Base-by-base conservation (phyloP, 2,888 invertebrate genomes). In the Bimastos eiseni region DNA sequence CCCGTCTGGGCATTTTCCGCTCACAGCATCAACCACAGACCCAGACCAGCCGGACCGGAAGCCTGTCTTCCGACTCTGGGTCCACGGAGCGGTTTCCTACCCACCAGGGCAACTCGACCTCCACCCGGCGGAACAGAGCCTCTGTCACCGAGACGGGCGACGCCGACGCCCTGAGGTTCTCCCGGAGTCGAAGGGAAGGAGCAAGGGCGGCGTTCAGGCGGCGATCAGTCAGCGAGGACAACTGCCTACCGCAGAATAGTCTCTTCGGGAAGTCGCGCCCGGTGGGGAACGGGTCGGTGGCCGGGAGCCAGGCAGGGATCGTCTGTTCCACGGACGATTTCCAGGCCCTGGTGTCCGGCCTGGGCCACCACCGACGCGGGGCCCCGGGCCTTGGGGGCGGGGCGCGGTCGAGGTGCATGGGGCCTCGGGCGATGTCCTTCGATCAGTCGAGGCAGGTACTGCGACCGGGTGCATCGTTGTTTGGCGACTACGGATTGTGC, bases 321-420 rank as follows among this genome's bases (percentile, higher is more conserved):
- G 92, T 93, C 24, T 93, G 93, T 89, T 93, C 93, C 33, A 91
- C 92, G 49, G 92, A 92, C 41, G 93, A 93, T 88, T 90, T 93
- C 34, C 89, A 91, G 83, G 91, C 86, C 86, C 86, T 86, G 36
- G 86, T 37, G 21, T 86, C 86, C 2, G 86, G 86, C 6, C 36
- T 86, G 36, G 36, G 37, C 34, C 86, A 86, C 34, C 30, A 36
- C 17, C 34, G n/a, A n/a, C n/a, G n/a, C n/a, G n/a, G 86, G 36
- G 37, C 36, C 86, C 13, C 19, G 21, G 17, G 34, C 86, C 19
- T 19, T 21, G 49, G n/a, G n/a, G n/a, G 34, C 84, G 33, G 89
- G 89, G 24, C 33, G 33, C 19, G 90, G 86, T 38, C 83, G 84
- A 36, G 86, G 84, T 38, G 90, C 90, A 33, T 90, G 84, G 90